Percentiles rank a stretch among this genome's conserved stretches.
phyloP scores from a whole-genome alignment of 2,888 invertebrate genomes.

The Biston betularia region DNA sequence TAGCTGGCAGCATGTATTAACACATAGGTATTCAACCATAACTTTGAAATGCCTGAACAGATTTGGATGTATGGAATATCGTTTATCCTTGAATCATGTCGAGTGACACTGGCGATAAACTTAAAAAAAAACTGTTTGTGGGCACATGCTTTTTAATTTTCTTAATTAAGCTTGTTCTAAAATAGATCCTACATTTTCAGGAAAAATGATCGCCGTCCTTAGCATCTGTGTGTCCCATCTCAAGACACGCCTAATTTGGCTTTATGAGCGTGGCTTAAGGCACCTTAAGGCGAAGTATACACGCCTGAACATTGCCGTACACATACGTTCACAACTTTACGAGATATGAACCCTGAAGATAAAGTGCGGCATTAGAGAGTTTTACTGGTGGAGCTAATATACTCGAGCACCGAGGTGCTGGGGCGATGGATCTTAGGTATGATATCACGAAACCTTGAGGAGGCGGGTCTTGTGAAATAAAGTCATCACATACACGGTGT shows the following conservation, averaged over 20 bases:
- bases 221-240: constrained; percentile 45
- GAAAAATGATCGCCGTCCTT: neutral
- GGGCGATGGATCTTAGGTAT: constrained; percentile 1
- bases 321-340: constrained; percentile 48
- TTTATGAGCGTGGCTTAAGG: constrained; percentile 70
- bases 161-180: too few relatives aligned
- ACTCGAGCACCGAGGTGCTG: constrained; percentile 7
- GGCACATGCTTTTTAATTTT: too few relatives aligned
- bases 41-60: too few relatives aligned
- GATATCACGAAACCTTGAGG: too few relatives aligned
- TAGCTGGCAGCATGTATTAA: too few relatives aligned
- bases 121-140: too few relatives aligned
- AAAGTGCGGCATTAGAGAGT: constrained; percentile 40
- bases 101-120: too few relatives aligned
- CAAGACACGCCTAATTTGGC: constrained; percentile 74
- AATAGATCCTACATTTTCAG: neutral
- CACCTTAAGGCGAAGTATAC: constrained; percentile 58
- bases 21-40: too few relatives aligned
- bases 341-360: constrained; percentile 40
- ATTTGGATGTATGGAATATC: too few relatives aligned
- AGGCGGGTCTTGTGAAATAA: too few relatives aligned
- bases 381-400: constrained; percentile 33
- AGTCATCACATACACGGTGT: too few relatives aligned
- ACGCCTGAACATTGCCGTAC: constrained; percentile 60
- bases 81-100: too few relatives aligned